Evolutionary conservation across 2,113 vertebrate genomes (phyloP).

Genomic region (Eurystomus gularis): DNA sequence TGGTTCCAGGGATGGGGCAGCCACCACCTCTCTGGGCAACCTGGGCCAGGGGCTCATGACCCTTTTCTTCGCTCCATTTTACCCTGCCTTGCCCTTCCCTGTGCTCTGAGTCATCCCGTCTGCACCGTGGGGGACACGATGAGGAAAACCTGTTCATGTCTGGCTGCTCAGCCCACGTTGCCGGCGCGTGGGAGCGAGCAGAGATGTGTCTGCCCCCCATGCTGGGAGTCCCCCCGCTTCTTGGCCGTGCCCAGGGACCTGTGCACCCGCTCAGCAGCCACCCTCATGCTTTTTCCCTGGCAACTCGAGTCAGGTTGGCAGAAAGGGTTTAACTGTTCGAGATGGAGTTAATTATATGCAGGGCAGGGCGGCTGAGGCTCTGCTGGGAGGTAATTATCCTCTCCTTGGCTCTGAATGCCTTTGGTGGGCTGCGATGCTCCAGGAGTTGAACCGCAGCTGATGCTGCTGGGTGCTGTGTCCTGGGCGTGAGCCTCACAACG

Average conservation of each 20-base stretch:
- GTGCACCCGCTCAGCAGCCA: not conserved
- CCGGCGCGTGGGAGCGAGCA: not conserved
- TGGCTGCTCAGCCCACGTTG: not conserved
- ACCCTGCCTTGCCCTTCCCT: not conserved
- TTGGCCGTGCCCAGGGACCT: not conserved
- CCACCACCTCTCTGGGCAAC: no score
- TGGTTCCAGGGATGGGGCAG: no score
- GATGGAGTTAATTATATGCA: not conserved
- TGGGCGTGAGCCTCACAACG: not conserved
- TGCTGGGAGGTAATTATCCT: not conserved
- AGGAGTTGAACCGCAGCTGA: not conserved
- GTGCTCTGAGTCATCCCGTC: not conserved
- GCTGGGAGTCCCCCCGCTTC: not conserved
- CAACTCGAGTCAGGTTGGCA: not conserved
- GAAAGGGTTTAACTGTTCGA: not conserved
- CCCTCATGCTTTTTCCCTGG: fast-evolving
- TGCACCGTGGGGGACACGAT: not conserved
- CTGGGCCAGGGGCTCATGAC: no score
- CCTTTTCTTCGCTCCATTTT: not conserved
- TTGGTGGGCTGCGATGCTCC: not conserved
- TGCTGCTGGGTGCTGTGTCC: not conserved
- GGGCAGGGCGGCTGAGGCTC: not conserved
- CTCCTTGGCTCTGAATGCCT: not conserved
- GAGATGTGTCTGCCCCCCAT: fast-evolving
- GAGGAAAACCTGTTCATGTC: not conserved